Evolutionary conservation across 2,797 vertebrate genomes (phyloP), one percentile per base, ranked within the genome.

Genomic region (Siniperca obscura): DNA sequence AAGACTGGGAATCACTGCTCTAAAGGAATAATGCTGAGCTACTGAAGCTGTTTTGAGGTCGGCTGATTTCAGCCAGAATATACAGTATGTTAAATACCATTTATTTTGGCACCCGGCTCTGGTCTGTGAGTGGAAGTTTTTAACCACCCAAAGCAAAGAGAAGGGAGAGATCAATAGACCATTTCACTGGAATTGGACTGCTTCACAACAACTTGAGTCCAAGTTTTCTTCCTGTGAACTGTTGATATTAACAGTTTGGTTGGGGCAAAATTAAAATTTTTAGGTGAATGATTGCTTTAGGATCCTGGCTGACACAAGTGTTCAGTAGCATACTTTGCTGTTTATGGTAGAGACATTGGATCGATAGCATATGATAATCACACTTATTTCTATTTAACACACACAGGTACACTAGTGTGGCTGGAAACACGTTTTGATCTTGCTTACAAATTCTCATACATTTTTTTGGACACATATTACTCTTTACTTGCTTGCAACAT

Each of bases 111-210:
- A 71, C 25, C 46, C 30, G 34, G 30, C 16, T 44, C 40, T 19
- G 27, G 61, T 61, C 57, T 21, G 1, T 46, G 74, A 75, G 36
- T 69, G 42, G 22, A 76, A 34, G 44, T 76, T 57, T 56, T 50
- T 40, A 57, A 56, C 34, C 38, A 68, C 30, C 62, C 22, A 25
- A 65, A 65, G 34, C 56, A 79, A 73, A 86, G 38, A 75, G 25
- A 46, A 56, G 12, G 1, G 19, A 56, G 21, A 22, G 34, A 86
- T 81, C 71, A 82, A 84, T 76, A 87, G 11, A 53, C 78, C 16
- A 66, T 85, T 87, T 72, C 25, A 72, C 38, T 79, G 56, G n/a
- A 59, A 53, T 13, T 71, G 40, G 36, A 22, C 40, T 66, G 30
- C 60, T 62, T 75, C 52, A 76, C 40, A 68, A 27, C 25, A 68